Base-by-base conservation (phyloP, 2,113 vertebrate species). In the Prinia subflava region DNA sequence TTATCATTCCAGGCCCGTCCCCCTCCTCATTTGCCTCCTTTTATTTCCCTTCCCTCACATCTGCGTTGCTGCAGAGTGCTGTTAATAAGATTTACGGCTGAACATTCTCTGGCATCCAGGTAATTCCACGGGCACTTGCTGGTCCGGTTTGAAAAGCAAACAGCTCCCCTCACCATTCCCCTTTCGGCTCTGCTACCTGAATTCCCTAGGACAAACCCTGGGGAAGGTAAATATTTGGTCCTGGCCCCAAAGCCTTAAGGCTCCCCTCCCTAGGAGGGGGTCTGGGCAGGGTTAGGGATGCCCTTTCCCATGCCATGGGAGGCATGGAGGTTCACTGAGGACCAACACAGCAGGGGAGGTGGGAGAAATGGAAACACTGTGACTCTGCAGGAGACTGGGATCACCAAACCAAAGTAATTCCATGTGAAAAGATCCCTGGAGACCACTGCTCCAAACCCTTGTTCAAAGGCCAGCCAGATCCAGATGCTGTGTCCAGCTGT, bases 201-300 rank as follows among this genome's bases (percentile, higher is more conserved):
- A 88, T 75, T 59, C 68, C 68, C 71, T 0, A 3, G n/a, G 87
- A 52, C 71, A 31, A 42, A 33, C 37, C 24, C 11, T 7, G 49
- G 2, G 7, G 19, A 88, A 92, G 42, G 87, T 52, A 93, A 96
- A 92, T 90, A 94, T 92, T 90, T 93, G 68, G 21, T 63, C 55
- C 35, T 4, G 21, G 57, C 42, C 64, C 55, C 55, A 27, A 56
- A 76, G 42, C 35, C 44, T 33, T 39, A 56, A 73, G 44, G 59
- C 9, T 77, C 10, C 21, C 35, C 24, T 25, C 55, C 60, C 28
- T 16, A 0, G 1, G 1, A 1, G 30, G 1, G 35, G 41, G 44
- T 68, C 31, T 49, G 13, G 2, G 62, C 31, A 62, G n/a, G 9
- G 3, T 25, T n/a, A 22, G 62, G 49, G 37, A 52, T 73, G 56